These are phyloP conservation scores for Mycetomoellerius zeteki DNA, from an alignment of 1,140 invertebrate genomes.

Conservation along the genomic window DNA sequence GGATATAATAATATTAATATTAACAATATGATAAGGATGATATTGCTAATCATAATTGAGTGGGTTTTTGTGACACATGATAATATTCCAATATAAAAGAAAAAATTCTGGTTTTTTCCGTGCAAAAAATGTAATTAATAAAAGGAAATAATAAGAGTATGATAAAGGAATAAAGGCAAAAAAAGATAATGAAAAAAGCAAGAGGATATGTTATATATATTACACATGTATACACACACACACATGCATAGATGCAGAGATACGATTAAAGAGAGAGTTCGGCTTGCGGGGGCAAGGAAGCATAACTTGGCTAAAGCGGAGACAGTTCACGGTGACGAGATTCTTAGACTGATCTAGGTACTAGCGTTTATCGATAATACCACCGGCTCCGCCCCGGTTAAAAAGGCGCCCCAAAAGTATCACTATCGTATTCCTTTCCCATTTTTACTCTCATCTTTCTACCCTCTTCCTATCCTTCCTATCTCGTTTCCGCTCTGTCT, in stretches of 20 bases:
- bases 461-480: background rate
- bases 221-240: slow-evolving; percentile 55
- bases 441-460: background rate
- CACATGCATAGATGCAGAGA: slow-evolving; percentile 56
- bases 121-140: slow-evolving; percentile 71
- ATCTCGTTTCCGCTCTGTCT: background rate
- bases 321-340: slow-evolving; percentile 87
- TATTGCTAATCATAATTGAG: slow-evolving; percentile 87
- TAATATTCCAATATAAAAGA: slow-evolving; percentile 84
- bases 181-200: slow-evolving; percentile 61
- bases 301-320: slow-evolving; percentile 84
- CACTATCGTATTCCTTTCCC: slow-evolving; percentile 32
- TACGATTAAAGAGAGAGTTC: slow-evolving; percentile 76
- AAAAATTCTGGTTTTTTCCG: slow-evolving; percentile 81
- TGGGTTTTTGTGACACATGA: slow-evolving; percentile 87
- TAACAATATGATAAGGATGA: slow-evolving; percentile 87
- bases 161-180: slow-evolving; percentile 49
- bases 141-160: slow-evolving; percentile 55
- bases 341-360: slow-evolving; percentile 87
- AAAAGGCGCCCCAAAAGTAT: slow-evolving; percentile 76
- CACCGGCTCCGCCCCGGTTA: slow-evolving; percentile 76
- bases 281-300: slow-evolving; percentile 85
- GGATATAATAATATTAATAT: slow-evolving; percentile 87
- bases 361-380: slow-evolving; percentile 86
- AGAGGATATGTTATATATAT: slow-evolving; percentile 63